Evolutionary conservation across 2,113 vertebrate genomes (phyloP), one percentile per base, ranked within the genome.

Genomic region (Connochaetes taurinus): DNA sequence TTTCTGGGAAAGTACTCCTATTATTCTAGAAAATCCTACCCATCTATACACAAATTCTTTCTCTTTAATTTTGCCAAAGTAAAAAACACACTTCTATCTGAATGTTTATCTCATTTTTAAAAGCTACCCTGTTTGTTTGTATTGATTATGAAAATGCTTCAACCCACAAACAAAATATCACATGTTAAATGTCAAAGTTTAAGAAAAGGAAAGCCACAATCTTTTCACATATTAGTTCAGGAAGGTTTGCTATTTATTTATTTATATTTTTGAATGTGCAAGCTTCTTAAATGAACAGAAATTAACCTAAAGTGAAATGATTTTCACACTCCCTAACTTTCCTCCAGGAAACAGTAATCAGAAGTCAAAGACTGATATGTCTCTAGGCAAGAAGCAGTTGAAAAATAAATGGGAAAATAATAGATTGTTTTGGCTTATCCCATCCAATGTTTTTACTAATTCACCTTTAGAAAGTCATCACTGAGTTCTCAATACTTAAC

Each of bases 331-430:
- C 60, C 16, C 57, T 87, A 91, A 93, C 21, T 95, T 97, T 74
- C 45, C 60, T 95, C 53, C 47, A 71, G 31, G 80, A 98, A 94
- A 82, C 33, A 94, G 31, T 36, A 67, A 90, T 96, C 92, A 95
- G 87, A 85, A 97, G 15, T 27, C 84, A 90, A 87, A 92, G 64
- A 76, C 17, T 62, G 57, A 93, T 58, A 87, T 82, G 64, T 16
- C 27, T n/a, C 7, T 15, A 91, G 47, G 33, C 57, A 87, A 95
- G 40, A 45, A 86, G 15, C 2, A 0, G 19, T 78, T 60, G 78
- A 58, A 95, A 97, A 98, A 95, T 90, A 93, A 89, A 90, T 90
- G 40, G 47, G 17, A 60, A 58, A 12, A 43, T 43, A 19, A 88
- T 55, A 82, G 17, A 78, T 36, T 21, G 40, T 40, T 87, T 58